Base-by-base conservation (phyloP, 2,797 vertebrate genomes). In the Neosilurus mollespiculum region DNA sequence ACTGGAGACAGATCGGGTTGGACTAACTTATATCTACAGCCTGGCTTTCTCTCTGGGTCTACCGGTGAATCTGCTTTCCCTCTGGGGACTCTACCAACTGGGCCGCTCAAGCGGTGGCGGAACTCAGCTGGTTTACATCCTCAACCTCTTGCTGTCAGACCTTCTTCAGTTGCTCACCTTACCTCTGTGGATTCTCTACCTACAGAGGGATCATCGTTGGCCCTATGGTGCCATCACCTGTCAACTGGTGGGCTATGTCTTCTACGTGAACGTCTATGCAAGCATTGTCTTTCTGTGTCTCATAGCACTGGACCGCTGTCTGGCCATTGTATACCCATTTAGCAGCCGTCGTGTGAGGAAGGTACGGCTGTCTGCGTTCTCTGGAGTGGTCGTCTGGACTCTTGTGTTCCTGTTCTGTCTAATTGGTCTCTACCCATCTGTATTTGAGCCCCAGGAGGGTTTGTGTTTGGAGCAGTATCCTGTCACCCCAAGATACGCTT, bases 141-240 rank as follows among this genome's bases (percentile, higher is more conserved):
- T 95, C 79, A 96, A 96, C 88, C 88, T 96, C 70, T 87, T 95
- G 59, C 90, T 95, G 59, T 95, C 95, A 12, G 94, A 95, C 87
- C 92, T 95, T 34, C 93, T 95, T 53, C 94, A 95, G 89, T 89
- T 95, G 67, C 90, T 96, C 77, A 95, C 94, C 18, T 86, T 96
- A 80, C 95, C 95, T 0, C 84, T 95, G 51, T 96, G 95, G 94
- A 95, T 96, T 75, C 84, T 95, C 12, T 96, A 96, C 84, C 91
- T 95, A 14, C 92, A 92, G 78, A 87, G 90, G 0, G 83, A 1
- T 0, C 94, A 95, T 85, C 87, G 71, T 22, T 96, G 94, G 95
- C 88, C 89, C 18, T 94, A 93, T 0, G 88, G 91, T 0, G 90
- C 86, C 6, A 81, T 91, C 0, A 82, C 93, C 78, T 96, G 95